Evolutionary conservation across 2,113 vertebrate genomes (phyloP).

Genomic region (Taurulus bubalis): DNA sequence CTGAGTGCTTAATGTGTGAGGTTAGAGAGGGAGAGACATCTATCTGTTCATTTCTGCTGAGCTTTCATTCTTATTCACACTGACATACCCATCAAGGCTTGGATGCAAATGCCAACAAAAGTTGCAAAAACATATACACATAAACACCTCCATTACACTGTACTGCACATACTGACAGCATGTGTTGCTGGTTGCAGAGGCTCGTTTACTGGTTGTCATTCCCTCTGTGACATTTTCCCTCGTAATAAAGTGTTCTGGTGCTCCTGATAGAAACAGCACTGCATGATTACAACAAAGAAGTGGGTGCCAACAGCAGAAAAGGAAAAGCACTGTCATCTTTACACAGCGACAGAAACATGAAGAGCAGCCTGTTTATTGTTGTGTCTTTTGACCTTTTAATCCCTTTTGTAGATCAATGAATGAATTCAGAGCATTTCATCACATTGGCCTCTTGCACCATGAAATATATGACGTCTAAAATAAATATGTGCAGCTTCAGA

Average conservation of each 20-base stretch:
- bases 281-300: conserved; percentile 6
- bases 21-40: conserved; percentile 7
- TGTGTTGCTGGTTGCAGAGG: neutral
- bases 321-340: conserved; percentile 5
- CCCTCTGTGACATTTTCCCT: conserved; percentile 50
- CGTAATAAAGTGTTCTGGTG: conserved; percentile 46
- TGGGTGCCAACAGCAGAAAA: neutral
- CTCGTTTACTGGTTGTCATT: conserved; percentile 16
- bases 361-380: neutral
- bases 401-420: conserved; percentile 18
- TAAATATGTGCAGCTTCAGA: conserved; percentile 9
- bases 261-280: conserved; percentile 39
- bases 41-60: neutral
- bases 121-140: neutral
- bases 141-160: neutral
- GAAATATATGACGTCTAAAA: neutral
- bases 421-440: conserved; percentile 13
- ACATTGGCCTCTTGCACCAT: neutral
- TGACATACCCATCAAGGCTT: neutral
- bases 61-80: neutral
- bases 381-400: conserved; percentile 34
- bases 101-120: neutral
- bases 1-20: conserved; percentile 6
- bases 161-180: neutral
- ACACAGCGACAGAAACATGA: conserved; percentile 6